Percentiles rank a stretch among this genome's conserved stretches.
Conservation (phyloP, 1,140 invertebrate genomes). For the Panagrolaimus sp. region DNA sequence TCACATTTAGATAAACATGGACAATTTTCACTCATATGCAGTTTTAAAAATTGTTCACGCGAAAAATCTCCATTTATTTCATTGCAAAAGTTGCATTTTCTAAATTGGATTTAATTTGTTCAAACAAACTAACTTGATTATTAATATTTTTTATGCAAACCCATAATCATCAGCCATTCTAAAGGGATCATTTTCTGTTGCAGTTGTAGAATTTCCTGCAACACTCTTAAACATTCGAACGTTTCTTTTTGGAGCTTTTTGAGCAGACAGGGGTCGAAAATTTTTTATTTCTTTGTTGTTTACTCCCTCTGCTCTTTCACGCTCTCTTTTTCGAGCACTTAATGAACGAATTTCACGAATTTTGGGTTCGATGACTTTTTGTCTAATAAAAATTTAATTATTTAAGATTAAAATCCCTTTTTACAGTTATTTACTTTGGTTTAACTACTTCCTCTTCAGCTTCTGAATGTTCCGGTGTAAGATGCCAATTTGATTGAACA, state of each 20-base stretch:
- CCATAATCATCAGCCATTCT: not conserved
- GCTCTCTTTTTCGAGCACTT: slow-evolving; percentile 3
- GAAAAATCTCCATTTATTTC: slow-evolving; percentile 17
- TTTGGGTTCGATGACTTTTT: not conserved
- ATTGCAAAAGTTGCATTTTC: slow-evolving; percentile 20
- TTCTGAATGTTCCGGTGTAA: not conserved
- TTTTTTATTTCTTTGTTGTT: slow-evolving; percentile 7
- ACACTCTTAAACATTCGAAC: slow-evolving; percentile 9
- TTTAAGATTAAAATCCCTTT: not conserved
- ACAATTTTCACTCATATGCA: slow-evolving; percentile 15
- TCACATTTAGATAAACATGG: slow-evolving; percentile 21
- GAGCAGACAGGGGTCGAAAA: slow-evolving; percentile 4
- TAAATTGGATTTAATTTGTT: slow-evolving; percentile 18
- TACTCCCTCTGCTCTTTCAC: not conserved
- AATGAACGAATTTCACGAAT: not conserved
- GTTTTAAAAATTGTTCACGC: slow-evolving; percentile 19
- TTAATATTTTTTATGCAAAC: slow-evolving; percentile 7
- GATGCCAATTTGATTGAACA: not conserved
- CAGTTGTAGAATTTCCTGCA: not conserved
- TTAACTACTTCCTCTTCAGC: not conserved
- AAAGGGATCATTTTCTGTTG: slow-evolving; percentile 1
- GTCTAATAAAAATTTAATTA: too few species aligned
- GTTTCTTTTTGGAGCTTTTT: slow-evolving; percentile 16
- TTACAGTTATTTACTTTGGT: not conserved
- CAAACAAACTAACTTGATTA: too few species aligned